Conservation (phyloP, 2,113 vertebrate species). For the Macroglossus sobrinus region DNA sequence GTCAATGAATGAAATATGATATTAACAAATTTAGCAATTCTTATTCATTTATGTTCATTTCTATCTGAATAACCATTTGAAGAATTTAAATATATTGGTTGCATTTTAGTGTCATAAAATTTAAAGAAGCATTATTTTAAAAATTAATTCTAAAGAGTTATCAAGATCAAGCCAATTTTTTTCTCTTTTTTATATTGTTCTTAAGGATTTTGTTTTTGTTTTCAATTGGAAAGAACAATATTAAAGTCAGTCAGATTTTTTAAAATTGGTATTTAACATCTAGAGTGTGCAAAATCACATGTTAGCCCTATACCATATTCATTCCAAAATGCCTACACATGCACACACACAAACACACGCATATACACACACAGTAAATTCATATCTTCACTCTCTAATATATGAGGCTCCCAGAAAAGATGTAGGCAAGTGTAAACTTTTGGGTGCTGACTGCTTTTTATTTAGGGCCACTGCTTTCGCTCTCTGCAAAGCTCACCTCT, state of each 20-base stretch:
- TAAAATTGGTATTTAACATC: neutral
- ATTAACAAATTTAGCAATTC: neutral
- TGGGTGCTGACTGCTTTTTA: neutral
- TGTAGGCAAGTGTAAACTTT: neutral
- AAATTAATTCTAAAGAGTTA: slow-evolving; percentile 7
- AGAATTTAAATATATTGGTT: neutral
- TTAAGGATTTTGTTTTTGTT: neutral
- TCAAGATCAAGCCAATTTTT: neutral
- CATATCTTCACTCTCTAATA: neutral
- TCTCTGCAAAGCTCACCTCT: neutral
- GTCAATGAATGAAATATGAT: neutral
- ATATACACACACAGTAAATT: neutral
- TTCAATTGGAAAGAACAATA: neutral
- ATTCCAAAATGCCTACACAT: neutral
- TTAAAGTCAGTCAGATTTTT: neutral
- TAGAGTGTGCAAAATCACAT: neutral
- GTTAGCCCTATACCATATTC: neutral
- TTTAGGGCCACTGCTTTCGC: neutral
- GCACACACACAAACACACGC: accelerated
- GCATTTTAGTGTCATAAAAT: neutral
- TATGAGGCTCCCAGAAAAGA: neutral
- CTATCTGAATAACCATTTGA: neutral
- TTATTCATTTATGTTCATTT: slow-evolving; percentile 2
- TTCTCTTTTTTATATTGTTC: neutral
- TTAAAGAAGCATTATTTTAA: slow-evolving; percentile 21